Evolutionary conservation across 2,113 vertebrate genomes (phyloP), one percentile per base, ranked within the genome.

Genomic region (Castor canadensis): DNA sequence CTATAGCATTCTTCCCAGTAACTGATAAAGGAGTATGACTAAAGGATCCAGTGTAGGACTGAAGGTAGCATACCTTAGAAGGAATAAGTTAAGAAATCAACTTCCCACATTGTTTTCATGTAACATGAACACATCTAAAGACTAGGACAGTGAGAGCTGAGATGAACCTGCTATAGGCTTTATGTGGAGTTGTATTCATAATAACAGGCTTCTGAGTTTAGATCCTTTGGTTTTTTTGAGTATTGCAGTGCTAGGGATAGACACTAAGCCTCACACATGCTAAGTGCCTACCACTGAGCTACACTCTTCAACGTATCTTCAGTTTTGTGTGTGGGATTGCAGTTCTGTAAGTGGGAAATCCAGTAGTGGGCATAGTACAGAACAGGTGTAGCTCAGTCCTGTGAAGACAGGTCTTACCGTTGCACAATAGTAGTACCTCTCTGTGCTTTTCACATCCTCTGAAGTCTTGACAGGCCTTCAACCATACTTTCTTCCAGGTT

Each of bases 11-110:
- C 60, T 86, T 76, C 62, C 24, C 54, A 49, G 32, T 62, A 87
- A 92, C 17, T 73, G 30, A 40, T 91, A 72, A 93, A 43, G 62
- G 81, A 24, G 45, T 89, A 58, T 86, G 16, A 66, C 56, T 54
- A 38, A 35, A 81, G 40, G 32, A 1, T 77, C 49, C 88, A 45
- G 9, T 10, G 17, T 66, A 84, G 52, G n/a, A 30, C 40, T 77
- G 35, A 60, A 60, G 38, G 82, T 94, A 72, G 62, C 67, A 86
- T 32, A 84, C 47, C 47, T 28, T 72, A 40, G 40, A 72, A 66
- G 47, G 32, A 79, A n/a, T 71, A 80, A 87, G 22, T 26, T 47
- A 69, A 16, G 40, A 82, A 92, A 47, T 87, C 16, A n/a, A 0
- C 67, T 79, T 56, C 62, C 47, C 35, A 38, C 16, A 3, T 89